These are phyloP conservation scores for Atopsyche davidsoni DNA, from an alignment of 1,140 invertebrate species.

Conservation along the genomic window DNA sequence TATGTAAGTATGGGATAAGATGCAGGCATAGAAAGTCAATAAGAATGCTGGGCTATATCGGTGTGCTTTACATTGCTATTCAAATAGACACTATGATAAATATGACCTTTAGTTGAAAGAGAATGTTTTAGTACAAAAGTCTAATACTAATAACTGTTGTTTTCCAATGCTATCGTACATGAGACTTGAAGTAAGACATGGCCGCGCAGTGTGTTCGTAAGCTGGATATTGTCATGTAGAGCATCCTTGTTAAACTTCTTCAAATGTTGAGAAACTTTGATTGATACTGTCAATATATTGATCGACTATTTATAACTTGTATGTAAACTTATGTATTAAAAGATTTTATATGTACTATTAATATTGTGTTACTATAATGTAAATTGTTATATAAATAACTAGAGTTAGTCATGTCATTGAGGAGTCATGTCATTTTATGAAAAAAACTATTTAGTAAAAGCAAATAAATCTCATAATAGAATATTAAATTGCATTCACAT, in stretches of 20 bases:
- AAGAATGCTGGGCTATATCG: too few species aligned
- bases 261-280: neutral
- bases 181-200: too few species aligned
- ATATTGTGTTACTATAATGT: constrained; percentile 20
- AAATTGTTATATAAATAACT: constrained; percentile 29
- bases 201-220: too few species aligned
- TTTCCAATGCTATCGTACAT: too few species aligned
- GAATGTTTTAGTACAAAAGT: too few species aligned
- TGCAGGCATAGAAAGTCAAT: too few species aligned
- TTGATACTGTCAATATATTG: neutral
- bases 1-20: too few species aligned
- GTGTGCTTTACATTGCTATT: too few species aligned
- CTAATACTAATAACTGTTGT: too few species aligned
- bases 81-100: too few species aligned
- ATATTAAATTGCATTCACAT: constrained; percentile 2
- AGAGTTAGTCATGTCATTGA: constrained; percentile 5
- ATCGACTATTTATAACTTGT: neutral
- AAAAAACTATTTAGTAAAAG: neutral
- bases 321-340: constrained; percentile 12
- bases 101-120: too few species aligned
- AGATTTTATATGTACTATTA: constrained; percentile 23
- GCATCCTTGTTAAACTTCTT: neutral
- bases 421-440: constrained; percentile 5
- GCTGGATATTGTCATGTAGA: too few species aligned
- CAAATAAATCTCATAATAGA: constrained; percentile 6